Conservation (phyloP, 1,140 invertebrate species). For the Drosophila carrolli region DNA sequence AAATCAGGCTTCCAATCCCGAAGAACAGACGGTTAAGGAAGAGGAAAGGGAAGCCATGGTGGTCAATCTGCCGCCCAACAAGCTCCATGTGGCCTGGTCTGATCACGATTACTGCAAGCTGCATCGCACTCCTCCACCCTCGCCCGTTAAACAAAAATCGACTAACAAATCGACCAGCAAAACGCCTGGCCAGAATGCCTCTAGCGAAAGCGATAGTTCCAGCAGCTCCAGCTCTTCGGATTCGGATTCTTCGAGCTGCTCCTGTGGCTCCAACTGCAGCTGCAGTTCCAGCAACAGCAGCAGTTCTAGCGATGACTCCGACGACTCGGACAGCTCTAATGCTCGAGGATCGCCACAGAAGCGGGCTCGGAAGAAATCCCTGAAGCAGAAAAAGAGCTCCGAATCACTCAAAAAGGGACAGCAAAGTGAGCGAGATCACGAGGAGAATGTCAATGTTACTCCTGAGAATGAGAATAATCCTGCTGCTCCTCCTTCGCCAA, state of each 20-base stretch:
- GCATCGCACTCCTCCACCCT: conserved; percentile 51
- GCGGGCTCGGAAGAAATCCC: conserved; percentile 44
- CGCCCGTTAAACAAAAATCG: conserved; percentile 36
- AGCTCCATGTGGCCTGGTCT: conserved; percentile 86
- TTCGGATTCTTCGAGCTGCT: conserved; percentile 87
- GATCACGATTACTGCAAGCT: conserved; percentile 89
- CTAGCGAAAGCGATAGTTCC: conserved; percentile 89
- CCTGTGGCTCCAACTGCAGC: conserved; percentile 88
- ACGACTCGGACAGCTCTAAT: conserved; percentile 79
- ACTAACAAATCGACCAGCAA: conserved; percentile 10
- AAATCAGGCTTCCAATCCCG: conserved; percentile 84
- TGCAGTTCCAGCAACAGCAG: conserved; percentile 91
- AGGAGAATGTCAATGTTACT: conserved; percentile 50
- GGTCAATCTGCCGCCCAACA: conserved; percentile 77
- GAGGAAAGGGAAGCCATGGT: conserved; percentile 28
- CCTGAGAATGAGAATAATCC: conserved; percentile 35
- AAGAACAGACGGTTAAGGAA: conserved; percentile 65
- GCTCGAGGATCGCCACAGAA: conserved; percentile 35
- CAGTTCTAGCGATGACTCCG: conserved; percentile 87
- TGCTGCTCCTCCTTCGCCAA: conserved; percentile 30
- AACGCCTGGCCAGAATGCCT: conserved; percentile 85
- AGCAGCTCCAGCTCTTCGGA: conserved; percentile 87
- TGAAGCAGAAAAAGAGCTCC: conserved; percentile 40
- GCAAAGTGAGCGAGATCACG: conserved; percentile 6
- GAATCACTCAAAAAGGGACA: conserved; percentile 21